Base-by-base conservation (phyloP, 2,113 vertebrate species). In the Perccottus glenii region DNA sequence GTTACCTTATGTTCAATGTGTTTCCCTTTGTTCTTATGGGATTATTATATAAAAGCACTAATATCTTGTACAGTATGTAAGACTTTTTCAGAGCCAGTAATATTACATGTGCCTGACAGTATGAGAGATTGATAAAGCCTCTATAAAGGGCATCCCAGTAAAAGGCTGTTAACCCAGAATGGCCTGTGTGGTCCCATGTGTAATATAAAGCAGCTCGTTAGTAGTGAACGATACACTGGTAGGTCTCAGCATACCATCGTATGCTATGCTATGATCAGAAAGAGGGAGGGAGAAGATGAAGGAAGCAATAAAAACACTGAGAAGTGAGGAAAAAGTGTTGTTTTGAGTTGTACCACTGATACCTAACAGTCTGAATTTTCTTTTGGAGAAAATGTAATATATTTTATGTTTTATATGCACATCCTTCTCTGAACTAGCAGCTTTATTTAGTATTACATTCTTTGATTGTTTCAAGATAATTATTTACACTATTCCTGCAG, bases 181-280 rank as follows among this genome's bases (percentile, higher is more conserved):
- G 86, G 87, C 87, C 86, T 58, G 67, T 64, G 76, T 72, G 74
- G 70, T 89, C 89, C 86, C 89, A 61, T 48, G 89, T 85, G 88
- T 84, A 85, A 86, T 87, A 88, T 89, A 87, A 90, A 91, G 82
- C 81, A 78, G 75, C 86, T 91, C 88, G 85, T 90, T 90, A 90
- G 89, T 87, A 78, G 84, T 82, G 87, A 90, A 90, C 85, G 77
- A 90, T 90, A 89, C 86, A 89, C 84, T 90, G 78, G 81, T 74
- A 87, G 79, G 85, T 86, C 85, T 82, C 72, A 46, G 64, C 71
- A 64, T 77, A 62, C 70, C 71, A 45, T 36, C 53, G 71, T 67
- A 50, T 71, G 83, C 68, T 70, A 42, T 40, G 50, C 61, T 65
- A 45, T 70, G 83, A 61, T 67, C 73, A 73, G 40, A 73, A 66